Evolutionary conservation across 1,140 invertebrate genomes (phyloP), one percentile per base, ranked within the genome.

Genomic region (Neuroterus valhalla): DNA sequence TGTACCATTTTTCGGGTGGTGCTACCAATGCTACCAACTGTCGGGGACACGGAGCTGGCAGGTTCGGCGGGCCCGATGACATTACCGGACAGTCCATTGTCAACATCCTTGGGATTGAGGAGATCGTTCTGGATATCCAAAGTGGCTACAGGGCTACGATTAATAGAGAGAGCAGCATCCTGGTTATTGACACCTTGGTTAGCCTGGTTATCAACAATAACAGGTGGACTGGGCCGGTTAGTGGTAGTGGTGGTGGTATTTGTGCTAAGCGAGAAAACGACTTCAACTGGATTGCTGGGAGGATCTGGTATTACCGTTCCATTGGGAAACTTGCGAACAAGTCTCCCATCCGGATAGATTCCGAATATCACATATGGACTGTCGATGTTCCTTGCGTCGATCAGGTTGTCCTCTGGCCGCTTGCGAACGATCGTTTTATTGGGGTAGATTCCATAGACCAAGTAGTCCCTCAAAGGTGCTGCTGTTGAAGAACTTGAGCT

Each of bases 341-440:
- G 88, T 84, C 92, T 94, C 84, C 94, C 94, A 90, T 94, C 94
- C 79, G 94, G 93, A 86, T 92, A 92, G 79, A 94, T 91, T 85
- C 93, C 93, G 82, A 94, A 93, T 86, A 94, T 92, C 77, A 94
- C 92, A 85, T 92, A 94, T 71, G 93, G 93, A 81, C 92, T 93
- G 79, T 93, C 91, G 81, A 93, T 91, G 86, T 92, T 93, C 84
- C 93, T 92, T 82, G 92, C 89, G 83, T 92, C 92, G 85, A 93
- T 91, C 80, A 91, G 80, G 83, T 93, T 92, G 82, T 93, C 91
- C 82, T 93, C 93, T 74, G 93, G 93, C 74, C 92, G 91, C 89
- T 94, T 94, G 85, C 93, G 91, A 81, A 94, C 92, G 81, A 94
- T 93, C 55, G 94, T 94, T 86, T 94, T 94, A 85, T 94, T 94